Evolutionary conservation across 2,888 invertebrate genomes (phyloP).

Genomic region (Penaeus monodon): DNA sequence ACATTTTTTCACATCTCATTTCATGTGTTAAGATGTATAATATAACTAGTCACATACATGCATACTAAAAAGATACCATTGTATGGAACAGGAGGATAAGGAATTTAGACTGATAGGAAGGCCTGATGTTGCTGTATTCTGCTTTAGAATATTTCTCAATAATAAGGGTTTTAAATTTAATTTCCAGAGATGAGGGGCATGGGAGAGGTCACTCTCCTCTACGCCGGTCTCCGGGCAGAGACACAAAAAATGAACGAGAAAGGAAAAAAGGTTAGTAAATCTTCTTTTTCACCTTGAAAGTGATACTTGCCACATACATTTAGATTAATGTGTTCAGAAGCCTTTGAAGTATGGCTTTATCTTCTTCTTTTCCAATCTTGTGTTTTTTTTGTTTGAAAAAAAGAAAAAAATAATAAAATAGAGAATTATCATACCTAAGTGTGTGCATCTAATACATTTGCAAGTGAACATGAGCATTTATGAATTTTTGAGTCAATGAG

Average conservation of each 20-base stretch:
- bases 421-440: background rate
- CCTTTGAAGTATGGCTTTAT: too few relatives aligned
- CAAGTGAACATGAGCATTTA: too few relatives aligned
- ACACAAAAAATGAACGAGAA: slow-evolving; percentile 42
- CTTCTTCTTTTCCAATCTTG: too few relatives aligned
- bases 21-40: too few relatives aligned
- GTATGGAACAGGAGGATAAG: background rate
- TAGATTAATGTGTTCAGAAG: too few relatives aligned
- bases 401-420: background rate
- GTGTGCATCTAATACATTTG: too few relatives aligned
- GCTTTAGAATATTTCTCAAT: background rate
- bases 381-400: background rate
- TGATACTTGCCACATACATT: too few relatives aligned
- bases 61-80: background rate
- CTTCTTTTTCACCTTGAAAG: too few relatives aligned
- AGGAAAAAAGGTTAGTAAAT: slow-evolving; percentile 57
- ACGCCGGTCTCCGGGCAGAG: slow-evolving; percentile 54
- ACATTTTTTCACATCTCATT: too few relatives aligned
- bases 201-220: slow-evolving; percentile 54
- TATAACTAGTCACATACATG: background rate
- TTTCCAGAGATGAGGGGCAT: slow-evolving; percentile 48
- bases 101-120: background rate
- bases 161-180: background rate
- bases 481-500: too few relatives aligned
- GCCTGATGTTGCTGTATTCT: too few relatives aligned